A percentile compares a stretch with the other conserved stretches of the same genome.
These are phyloP conservation scores for Ormyrus nitidulus DNA, from an alignment of 2,888 invertebrate species.

Conservation along the genomic window DNA sequence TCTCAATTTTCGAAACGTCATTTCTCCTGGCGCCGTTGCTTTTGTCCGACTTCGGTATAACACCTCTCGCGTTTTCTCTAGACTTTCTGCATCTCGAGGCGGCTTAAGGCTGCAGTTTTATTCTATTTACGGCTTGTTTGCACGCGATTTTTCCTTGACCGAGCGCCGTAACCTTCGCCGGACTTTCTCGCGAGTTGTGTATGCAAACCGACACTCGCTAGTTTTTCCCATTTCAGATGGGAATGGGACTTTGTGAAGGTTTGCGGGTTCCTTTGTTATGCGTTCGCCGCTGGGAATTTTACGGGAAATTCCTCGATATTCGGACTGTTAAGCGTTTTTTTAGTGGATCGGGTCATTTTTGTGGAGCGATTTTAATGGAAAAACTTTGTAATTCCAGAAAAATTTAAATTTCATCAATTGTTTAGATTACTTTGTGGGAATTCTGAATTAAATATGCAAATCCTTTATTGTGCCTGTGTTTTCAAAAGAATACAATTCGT, in stretches of 20 bases:
- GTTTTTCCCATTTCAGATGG: conserved; percentile 13
- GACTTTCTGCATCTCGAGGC: conserved; percentile 26
- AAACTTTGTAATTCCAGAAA: no score
- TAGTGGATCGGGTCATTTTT: no score
- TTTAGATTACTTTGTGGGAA: no score
- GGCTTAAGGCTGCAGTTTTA: conserved; percentile 12
- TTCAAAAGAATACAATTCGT: no score
- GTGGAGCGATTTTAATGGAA: no score
- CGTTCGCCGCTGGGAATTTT: no score
- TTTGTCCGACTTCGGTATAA: neutral
- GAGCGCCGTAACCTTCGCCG: conserved; percentile 45
- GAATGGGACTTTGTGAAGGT: neutral
- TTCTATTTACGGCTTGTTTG: conserved; percentile 48
- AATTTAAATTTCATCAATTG: no score
- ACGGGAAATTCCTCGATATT: no score
- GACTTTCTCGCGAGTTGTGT: conserved; percentile 31
- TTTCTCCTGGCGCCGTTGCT: conserved; percentile 27
- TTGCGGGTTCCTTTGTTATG: neutral
- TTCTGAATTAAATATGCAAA: no score
- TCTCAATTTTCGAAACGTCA: neutral
- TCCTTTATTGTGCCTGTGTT: no score
- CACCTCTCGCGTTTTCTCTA: conserved; percentile 29
- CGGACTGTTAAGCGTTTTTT: no score
- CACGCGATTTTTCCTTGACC: conserved; percentile 55
- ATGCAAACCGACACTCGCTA: conserved; percentile 18